Evolutionary conservation across 2,113 vertebrate genomes (phyloP), one percentile per base, ranked within the genome.

Genomic region (Rhinolophus sinicus): DNA sequence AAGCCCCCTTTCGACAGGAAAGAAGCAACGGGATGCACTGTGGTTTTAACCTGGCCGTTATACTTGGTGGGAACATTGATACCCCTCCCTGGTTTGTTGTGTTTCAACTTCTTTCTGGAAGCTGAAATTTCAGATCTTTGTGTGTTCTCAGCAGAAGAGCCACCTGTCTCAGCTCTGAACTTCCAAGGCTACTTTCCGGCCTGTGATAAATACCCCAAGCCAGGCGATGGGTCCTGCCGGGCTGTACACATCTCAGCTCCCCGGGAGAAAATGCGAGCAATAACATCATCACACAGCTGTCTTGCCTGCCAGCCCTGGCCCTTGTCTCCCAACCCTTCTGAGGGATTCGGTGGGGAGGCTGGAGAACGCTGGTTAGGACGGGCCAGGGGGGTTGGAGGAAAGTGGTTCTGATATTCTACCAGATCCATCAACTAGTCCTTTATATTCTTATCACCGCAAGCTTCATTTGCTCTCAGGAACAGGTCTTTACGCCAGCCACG

Each of bases 201-300:
- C 38, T 24, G 13, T 2, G 58, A 47, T n/a, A 67, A 80, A 24
- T 16, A 33, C 52, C 78, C 47, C 28, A 24, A 35, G 16, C 13
- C 18, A 62, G 65, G 22, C 88, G 60, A 44, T 5, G 0, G 30
- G 5, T 33, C 19, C 33, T 5, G 0, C 33, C 8, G 58, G 52
- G n/a, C 12, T 14, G 12, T 5, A 5, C 3, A 2, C 56, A 60
- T 35, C 44, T 33, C 58, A 2, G 38, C 16, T 75, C 44, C 50
- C 62, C 50, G 12, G n/a, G 35, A 64, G 44, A 67, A 76, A n/a
- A 65, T 0, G 15, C 15, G 40, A 58, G 22, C 12, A 2, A 33
- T 12, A 0, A n/a, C 5, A 33, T 24, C 60, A 40, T 26, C 7
- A 1, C 38, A 11, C 1, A 11, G 2, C 78, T 6, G 1, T 54